phyloP scores from a whole-genome alignment of 2,888 invertebrate species.

The Mellilla xanthometata region DNA sequence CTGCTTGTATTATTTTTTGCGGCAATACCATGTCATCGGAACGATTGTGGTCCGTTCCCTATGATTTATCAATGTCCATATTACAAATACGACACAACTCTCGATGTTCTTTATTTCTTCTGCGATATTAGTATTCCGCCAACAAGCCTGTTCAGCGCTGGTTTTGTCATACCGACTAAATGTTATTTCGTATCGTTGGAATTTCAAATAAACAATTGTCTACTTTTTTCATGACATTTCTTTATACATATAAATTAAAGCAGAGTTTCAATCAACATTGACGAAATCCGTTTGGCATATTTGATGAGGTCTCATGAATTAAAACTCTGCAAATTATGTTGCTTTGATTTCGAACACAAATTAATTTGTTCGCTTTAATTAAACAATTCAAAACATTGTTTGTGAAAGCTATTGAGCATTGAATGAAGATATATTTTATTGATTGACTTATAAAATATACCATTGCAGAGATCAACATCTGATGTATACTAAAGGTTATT shows the following conservation, averaged over 20 bases:
- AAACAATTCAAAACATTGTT: slow-evolving; percentile 52
- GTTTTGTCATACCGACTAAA: slow-evolving; percentile 82
- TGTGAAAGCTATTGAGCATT: slow-evolving; percentile 12
- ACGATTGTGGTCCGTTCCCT: slow-evolving; percentile 80
- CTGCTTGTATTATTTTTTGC: slow-evolving; percentile 79
- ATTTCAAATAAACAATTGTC: slow-evolving; percentile 78
- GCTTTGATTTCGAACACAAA: slow-evolving; percentile 58
- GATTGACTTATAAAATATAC: background rate
- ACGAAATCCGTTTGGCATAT: slow-evolving; percentile 57
- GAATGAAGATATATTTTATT: slow-evolving; percentile 21
- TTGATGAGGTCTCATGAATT: slow-evolving; percentile 69
- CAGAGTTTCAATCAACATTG: slow-evolving; percentile 65
- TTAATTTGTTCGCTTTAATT: slow-evolving; percentile 74
- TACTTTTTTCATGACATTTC: slow-evolving; percentile 56
- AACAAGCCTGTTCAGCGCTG: slow-evolving; percentile 74
- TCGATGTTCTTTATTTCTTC: slow-evolving; percentile 80
- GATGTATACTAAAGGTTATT: background rate
- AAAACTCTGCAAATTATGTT: slow-evolving; percentile 57
- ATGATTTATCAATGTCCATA: slow-evolving; percentile 82
- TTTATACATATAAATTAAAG: slow-evolving; percentile 73
- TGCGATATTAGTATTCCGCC: slow-evolving; percentile 80
- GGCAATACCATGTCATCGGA: slow-evolving; percentile 79
- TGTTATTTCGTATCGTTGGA: slow-evolving; percentile 81
- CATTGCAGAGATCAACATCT: background rate
- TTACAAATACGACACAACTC: slow-evolving; percentile 81